These are phyloP conservation scores for Tribolium castaneum DNA, from an alignment of 1,140 invertebrate genomes.

Conservation along the genomic window DNA sequence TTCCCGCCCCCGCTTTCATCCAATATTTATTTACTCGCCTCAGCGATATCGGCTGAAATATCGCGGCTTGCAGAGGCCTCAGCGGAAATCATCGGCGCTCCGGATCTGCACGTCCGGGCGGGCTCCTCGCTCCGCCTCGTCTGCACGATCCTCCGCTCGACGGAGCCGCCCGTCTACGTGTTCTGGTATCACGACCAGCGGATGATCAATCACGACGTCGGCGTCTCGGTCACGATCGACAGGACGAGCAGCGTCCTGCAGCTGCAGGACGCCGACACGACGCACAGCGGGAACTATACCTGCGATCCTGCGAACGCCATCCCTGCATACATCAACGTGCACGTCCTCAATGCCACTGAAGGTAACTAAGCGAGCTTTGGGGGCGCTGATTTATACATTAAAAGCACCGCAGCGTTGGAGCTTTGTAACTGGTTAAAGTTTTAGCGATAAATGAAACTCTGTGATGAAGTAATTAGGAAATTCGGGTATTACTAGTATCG, in stretches of 20 bases:
- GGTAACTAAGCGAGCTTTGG: slow-evolving; percentile 47
- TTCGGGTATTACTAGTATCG: not conserved
- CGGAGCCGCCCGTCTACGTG: slow-evolving; percentile 78
- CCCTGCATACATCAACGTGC: slow-evolving; percentile 74
- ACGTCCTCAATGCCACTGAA: slow-evolving; percentile 68
- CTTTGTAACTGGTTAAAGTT: not conserved
- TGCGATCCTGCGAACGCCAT: slow-evolving; percentile 76
- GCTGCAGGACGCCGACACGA: slow-evolving; percentile 68
- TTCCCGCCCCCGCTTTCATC: slow-evolving; percentile 15
- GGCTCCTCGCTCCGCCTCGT: slow-evolving; percentile 77
- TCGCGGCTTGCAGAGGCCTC: slow-evolving; percentile 71
- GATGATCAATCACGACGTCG: slow-evolving; percentile 79
- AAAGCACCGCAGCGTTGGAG: not conserved
- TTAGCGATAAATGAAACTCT: not conserved
- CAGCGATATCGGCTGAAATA: slow-evolving; percentile 22
- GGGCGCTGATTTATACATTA: not conserved
- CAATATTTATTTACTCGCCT: slow-evolving; percentile 32
- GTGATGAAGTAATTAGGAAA: slow-evolving; percentile 1
- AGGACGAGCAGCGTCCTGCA: slow-evolving; percentile 67
- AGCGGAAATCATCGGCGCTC: slow-evolving; percentile 79
- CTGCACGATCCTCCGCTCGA: slow-evolving; percentile 76
- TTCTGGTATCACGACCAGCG: slow-evolving; percentile 82
- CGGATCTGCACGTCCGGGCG: slow-evolving; percentile 80
- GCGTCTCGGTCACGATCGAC: slow-evolving; percentile 63
- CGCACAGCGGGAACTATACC: slow-evolving; percentile 74